phyloP scores from a whole-genome alignment of 2,113 vertebrate genomes.

The Hypocryptadius cinnamomeus region DNA sequence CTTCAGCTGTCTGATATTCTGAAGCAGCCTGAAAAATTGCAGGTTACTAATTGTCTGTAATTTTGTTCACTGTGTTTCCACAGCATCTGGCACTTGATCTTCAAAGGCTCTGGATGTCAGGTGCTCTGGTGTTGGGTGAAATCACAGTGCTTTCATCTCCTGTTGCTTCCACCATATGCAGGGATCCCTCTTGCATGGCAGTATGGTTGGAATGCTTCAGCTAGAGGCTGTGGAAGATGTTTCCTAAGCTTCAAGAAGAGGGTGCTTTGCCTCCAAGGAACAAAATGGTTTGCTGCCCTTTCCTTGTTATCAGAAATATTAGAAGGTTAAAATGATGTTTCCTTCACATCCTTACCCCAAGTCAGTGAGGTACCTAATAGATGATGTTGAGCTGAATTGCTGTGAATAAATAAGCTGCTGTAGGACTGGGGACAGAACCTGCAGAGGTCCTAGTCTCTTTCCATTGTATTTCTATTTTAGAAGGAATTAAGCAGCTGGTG shows the following conservation, averaged over 20 bases:
- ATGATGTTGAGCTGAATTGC: neutral
- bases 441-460: neutral
- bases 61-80: neutral
- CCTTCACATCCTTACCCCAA: neutral
- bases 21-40: neutral
- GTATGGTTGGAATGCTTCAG: neutral
- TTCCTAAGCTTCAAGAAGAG: neutral
- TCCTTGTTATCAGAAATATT: neutral
- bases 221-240: neutral
- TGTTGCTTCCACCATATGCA: neutral
- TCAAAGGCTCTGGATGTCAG: neutral
- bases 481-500: neutral
- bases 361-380: fast-evolving
- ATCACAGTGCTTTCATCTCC: neutral
- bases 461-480: neutral
- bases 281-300: neutral
- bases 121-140: neutral
- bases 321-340: neutral
- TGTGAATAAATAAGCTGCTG: neutral
- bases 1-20: neutral
- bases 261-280: neutral
- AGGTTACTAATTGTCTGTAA: neutral
- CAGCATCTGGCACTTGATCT: neutral
- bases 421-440: neutral
- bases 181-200: neutral